Evolutionary conservation across 2,113 vertebrate species (phyloP), one percentile per base, ranked within the genome.

Genomic region (Oncorhynchus kisutch): DNA sequence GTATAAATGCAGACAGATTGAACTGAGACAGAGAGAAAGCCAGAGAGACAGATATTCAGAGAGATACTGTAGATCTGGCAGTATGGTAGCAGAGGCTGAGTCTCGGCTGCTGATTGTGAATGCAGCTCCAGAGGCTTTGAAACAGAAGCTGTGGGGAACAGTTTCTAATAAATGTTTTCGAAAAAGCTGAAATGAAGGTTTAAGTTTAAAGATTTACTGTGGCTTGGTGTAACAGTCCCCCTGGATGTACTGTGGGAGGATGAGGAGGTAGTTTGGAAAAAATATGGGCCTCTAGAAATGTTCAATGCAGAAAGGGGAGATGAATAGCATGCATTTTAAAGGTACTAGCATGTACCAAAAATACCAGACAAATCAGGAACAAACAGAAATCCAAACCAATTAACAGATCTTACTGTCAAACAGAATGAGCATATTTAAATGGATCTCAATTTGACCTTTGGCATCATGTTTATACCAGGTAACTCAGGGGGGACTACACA

Each of bases 231-330:
- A n/a, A 64, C 20, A 64, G 60, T 27, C 13, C 65, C 65, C 12
- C 7, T 67, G 25, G 65, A 27, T 25, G 6, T 22, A 73, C 64
- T 82, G 81, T 81, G 79, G 86, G 65, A 84, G 82, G 84, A 89
- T 85, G 81, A 84, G 78, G 16, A 14, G 27, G 27, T 16, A 29
- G 66, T 67, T 67, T 31, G 29, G 27, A 18, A 31, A 34, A 29
- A 31, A 67, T 5, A 67, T 16, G 11, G 1, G 20, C 7, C n/a
- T 62, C 18, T 62, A 22, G 7, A 22, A 62, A 22, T 62, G 2
- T 62, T 3, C 2, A 62, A 22, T 11, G 18, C 59, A 22, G 5
- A 62, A 11, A 24, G n/a, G n/a, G 59, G 59, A 62, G 6, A 62
- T 62, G n/a, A 62, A 22, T 3, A 62, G 7, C 5, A 22, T 24